Evolutionary conservation across 2,797 vertebrate genomes (phyloP).

Genomic region (Darevskia mixta): DNA sequence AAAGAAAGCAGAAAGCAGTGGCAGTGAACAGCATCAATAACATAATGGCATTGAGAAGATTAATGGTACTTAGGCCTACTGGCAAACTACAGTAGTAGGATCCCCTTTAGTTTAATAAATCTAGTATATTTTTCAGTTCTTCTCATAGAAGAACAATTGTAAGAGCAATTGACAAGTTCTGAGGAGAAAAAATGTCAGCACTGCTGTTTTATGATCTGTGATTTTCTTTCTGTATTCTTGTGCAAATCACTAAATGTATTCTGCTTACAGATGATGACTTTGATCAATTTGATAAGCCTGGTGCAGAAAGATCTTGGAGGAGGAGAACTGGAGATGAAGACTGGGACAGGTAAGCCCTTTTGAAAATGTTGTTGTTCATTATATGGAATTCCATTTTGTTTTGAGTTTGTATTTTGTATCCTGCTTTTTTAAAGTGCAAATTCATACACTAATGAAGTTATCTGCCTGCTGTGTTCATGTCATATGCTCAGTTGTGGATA

Average conservation of each 20-base stretch:
- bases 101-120: neutral
- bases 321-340: constrained; percentile 91
- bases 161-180: neutral
- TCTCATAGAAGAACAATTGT: neutral
- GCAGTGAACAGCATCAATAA: neutral
- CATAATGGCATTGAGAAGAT: neutral
- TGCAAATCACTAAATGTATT: constrained; percentile 35
- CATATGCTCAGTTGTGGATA: constrained; percentile 5
- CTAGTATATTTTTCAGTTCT: neutral
- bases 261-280: constrained; percentile 90
- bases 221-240: constrained; percentile 50
- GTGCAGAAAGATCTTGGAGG: constrained; percentile 93
- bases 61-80: neutral
- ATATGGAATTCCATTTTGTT: constrained; percentile 19
- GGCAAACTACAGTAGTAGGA: neutral
- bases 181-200: neutral
- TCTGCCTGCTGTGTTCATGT: constrained; percentile 32
- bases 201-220: neutral
- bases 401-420: constrained; percentile 32
- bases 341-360: constrained; percentile 87
- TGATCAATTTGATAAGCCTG: constrained; percentile 96
- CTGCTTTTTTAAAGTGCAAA: neutral
- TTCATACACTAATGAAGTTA: constrained; percentile 53
- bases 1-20: neutral
- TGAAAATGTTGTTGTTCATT: constrained; percentile 35